These are phyloP conservation scores for Taenaris catops DNA, from an alignment of 2,888 invertebrate genomes.

Conservation along the genomic window DNA sequence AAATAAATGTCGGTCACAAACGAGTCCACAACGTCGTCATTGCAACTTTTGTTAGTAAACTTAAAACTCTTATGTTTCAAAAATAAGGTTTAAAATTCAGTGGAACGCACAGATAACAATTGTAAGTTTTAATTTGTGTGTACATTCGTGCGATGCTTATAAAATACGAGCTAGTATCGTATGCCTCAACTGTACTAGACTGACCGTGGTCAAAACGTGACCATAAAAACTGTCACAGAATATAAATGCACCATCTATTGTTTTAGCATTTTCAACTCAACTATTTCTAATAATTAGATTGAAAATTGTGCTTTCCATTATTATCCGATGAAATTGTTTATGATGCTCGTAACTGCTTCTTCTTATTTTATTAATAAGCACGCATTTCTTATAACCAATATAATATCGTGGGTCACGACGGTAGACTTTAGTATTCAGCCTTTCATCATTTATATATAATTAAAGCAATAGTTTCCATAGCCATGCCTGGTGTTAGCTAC, in stretches of 20 bases:
- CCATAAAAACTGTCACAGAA: conserved; percentile 46
- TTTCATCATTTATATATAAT: no score
- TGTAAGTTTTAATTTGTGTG: conserved; percentile 28
- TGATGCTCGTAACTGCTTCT: conserved; percentile 19
- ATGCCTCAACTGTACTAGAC: conserved; percentile 36
- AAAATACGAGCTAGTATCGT: conserved; percentile 44
- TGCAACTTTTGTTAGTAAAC: conserved; percentile 3
- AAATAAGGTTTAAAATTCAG: conserved; percentile 10
- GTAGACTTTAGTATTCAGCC: background rate
- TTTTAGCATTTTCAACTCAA: conserved; percentile 22
- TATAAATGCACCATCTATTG: conserved; percentile 31
- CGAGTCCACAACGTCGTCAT: conserved; percentile 1
- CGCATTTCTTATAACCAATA: conserved; percentile 10
- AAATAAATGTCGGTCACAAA: conserved; percentile 23
- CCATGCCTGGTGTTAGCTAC: no score
- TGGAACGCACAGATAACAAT: background rate
- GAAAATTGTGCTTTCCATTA: conserved; percentile 13
- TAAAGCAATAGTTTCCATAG: no score
- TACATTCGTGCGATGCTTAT: conserved; percentile 41
- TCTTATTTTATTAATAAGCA: conserved; percentile 18
- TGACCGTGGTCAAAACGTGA: conserved; percentile 39
- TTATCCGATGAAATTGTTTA: conserved; percentile 28
- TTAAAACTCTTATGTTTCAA: background rate
- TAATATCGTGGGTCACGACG: conserved; percentile 6
- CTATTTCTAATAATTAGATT: conserved; percentile 14